Percentiles rank a stretch among this genome's conserved stretches.
Conservation (phyloP, 2,888 invertebrate genomes). For the Oligia fasciuncula region DNA sequence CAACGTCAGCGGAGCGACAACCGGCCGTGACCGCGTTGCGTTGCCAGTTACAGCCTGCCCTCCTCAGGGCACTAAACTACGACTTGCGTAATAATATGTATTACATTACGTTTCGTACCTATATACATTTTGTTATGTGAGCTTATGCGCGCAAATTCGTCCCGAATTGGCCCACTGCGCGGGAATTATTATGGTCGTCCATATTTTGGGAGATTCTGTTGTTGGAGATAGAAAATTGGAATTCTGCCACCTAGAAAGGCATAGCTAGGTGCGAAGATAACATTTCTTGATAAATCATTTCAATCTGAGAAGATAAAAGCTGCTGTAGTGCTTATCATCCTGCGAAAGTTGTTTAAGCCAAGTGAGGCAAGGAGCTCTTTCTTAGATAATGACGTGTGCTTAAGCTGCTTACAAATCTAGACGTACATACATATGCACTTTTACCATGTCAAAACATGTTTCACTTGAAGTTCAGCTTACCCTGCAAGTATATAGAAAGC, state of each 20-base stretch:
- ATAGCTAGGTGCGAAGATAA: slow-evolving; percentile 4
- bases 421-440: slow-evolving; percentile 30
- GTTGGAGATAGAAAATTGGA: slow-evolving; percentile 27
- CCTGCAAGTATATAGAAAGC: slow-evolving; percentile 46
- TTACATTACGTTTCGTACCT: slow-evolving; percentile 55
- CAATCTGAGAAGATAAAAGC: slow-evolving; percentile 17
- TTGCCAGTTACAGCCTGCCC: slow-evolving; percentile 70
- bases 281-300: slow-evolving; percentile 25
- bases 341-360: slow-evolving; percentile 30
- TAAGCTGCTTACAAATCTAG: slow-evolving; percentile 18
- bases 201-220: slow-evolving; percentile 35
- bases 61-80: slow-evolving; percentile 71
- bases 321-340: slow-evolving; percentile 29
- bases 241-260: slow-evolving; percentile 21
- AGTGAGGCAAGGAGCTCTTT: slow-evolving; percentile 28
- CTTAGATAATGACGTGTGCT: slow-evolving; percentile 27
- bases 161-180: slow-evolving; percentile 36
- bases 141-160: slow-evolving; percentile 33
- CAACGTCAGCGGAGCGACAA: slow-evolving; percentile 77
- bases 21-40: slow-evolving; percentile 86
- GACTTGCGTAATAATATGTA: slow-evolving; percentile 72
- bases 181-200: slow-evolving; percentile 17
- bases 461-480: slow-evolving; percentile 36
- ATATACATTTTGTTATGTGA: slow-evolving; percentile 38
- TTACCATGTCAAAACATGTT: slow-evolving; percentile 44